Percentiles rank a stretch among this genome's conserved stretches.
phyloP scores from a whole-genome alignment of 2,797 vertebrate genomes.

The Nannoperca obscura region DNA sequence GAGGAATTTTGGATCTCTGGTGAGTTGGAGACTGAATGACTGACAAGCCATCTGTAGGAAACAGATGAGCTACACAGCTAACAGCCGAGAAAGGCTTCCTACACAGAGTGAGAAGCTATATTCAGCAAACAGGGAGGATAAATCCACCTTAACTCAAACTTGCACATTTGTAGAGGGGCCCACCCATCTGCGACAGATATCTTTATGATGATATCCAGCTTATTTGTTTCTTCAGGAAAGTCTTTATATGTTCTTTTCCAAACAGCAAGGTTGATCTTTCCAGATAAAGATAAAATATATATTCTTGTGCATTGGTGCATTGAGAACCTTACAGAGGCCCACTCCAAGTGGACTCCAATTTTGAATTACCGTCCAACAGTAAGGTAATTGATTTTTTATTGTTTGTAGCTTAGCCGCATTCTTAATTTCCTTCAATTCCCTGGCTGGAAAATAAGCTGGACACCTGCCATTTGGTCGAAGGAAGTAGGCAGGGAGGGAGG shows the following conservation, averaged over 20 bases:
- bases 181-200: conserved; percentile 35
- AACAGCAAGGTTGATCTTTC: conserved; percentile 6
- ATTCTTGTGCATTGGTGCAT: not conserved
- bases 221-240: conserved; percentile 21
- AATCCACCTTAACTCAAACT: conserved; percentile 59
- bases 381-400: conserved; percentile 25
- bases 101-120: conserved; percentile 58
- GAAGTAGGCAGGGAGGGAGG: not conserved
- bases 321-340: conserved; percentile 4
- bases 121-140: conserved; percentile 44
- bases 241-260: conserved; percentile 10
- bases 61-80: conserved; percentile 65
- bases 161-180: conserved; percentile 55
- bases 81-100: conserved; percentile 54
- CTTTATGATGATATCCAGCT: conserved; percentile 7
- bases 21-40: conserved; percentile 57
- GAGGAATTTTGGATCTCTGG: conserved; percentile 64
- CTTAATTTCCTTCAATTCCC: conserved; percentile 12
- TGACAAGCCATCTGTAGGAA: conserved; percentile 78
- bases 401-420: conserved; percentile 11
- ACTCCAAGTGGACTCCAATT: not conserved
- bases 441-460: conserved; percentile 20
- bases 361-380: conserved; percentile 3
- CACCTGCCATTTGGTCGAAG: not conserved
- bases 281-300: not conserved